These are phyloP conservation scores for Arctia plantaginis DNA, from an alignment of 2,888 invertebrate genomes.

Conservation along the genomic window DNA sequence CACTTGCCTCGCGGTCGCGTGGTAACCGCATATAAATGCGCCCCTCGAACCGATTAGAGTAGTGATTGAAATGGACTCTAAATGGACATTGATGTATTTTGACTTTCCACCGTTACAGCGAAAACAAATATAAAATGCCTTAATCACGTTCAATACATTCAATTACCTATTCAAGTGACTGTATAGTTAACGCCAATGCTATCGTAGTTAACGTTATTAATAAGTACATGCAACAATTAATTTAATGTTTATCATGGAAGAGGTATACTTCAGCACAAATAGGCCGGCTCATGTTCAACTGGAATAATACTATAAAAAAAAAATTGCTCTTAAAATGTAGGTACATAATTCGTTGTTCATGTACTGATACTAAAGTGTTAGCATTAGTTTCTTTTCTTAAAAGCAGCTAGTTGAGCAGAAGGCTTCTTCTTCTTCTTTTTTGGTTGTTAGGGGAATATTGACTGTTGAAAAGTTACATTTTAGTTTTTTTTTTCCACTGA, in stretches of 20 bases:
- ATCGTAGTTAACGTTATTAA: background rate
- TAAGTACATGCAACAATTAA: no score
- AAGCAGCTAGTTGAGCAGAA: background rate
- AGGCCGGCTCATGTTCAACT: no score
- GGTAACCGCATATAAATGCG: background rate
- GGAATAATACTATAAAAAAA: no score
- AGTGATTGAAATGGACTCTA: background rate
- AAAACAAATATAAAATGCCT: background rate
- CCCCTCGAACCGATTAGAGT: background rate
- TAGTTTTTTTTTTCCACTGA: background rate
- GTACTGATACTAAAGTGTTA: background rate
- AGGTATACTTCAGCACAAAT: no score
- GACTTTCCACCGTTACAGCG: background rate
- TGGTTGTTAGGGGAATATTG: no score
- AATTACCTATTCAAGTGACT: background rate
- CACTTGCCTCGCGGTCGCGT: background rate
- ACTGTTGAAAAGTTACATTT: no score
- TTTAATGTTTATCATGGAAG: no score
- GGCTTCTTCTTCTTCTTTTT: no score
- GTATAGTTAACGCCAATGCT: no score
- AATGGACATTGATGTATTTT: background rate
- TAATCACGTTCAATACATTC: background rate
- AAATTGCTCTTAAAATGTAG: background rate
- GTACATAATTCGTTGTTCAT: background rate
- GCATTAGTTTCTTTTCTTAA: background rate